Base-by-base conservation (phyloP, 2,888 invertebrate genomes). In the Neoitamus cyanurus region DNA sequence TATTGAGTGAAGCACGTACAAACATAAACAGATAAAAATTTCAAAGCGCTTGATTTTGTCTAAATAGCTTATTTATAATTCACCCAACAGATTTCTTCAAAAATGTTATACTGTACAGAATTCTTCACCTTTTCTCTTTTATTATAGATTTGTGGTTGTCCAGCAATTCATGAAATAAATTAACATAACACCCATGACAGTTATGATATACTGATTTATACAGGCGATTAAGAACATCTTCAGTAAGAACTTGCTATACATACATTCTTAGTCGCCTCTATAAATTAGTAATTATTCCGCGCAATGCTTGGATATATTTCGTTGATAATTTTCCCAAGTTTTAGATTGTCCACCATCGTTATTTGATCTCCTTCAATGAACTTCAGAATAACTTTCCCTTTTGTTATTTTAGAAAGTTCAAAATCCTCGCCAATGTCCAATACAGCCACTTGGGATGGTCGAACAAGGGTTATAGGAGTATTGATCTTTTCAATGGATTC, bases 351-450 rank as follows among this genome's bases (percentile, higher is more conserved):
- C 87, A 96, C 88, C 88, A 96, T 95, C 48, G 94, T 93, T 0
- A 93, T 89, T 88, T 96, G 96, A 88, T 95, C 94, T 9, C 96
- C 96, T 88, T 95, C 95, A n/a, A 95, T 91, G 73, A 92, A 93
- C 87, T 94, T 93, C 0, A 95, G 91, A 0, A 92, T 92, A 0
- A 95, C 92, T 1, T 92, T 92, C 0, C 92, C 92, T 30, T 92
- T 92, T 0, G 94, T 94, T 30, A 93, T 89, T 89, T 93, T 92
- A 0, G 93, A 92, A 0, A 96, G 89, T 20, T 94, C 94, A 87
- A 96, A 95, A 88, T 95, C 95, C 37, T 94, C 93, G 78, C 93
- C 93, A 34, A 93, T 89, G 0, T 92, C 91, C 13, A 93, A 89
- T 15, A 93, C 88, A 0, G 93, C 90, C 0, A 93, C 92, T 28